Base-by-base conservation (phyloP, 2,797 vertebrate species). In the Choloepus didactylus region DNA sequence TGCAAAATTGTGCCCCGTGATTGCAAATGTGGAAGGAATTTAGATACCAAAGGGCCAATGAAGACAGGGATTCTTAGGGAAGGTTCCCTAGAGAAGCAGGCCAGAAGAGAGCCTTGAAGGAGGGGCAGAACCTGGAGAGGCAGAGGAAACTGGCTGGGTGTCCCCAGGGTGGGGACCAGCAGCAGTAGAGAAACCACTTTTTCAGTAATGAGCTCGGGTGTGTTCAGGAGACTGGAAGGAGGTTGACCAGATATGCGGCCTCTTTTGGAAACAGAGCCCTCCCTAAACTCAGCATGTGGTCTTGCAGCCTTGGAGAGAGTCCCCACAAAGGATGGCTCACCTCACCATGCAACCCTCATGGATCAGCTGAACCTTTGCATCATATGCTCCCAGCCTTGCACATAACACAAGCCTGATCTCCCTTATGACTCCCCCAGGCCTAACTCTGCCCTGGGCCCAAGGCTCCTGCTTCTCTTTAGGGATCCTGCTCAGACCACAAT, bases 161-260 rank as follows among this genome's bases (percentile, higher is more conserved):
- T 91, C 72, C 69, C 41, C 66, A 46, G 76, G 77, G 60, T 80
- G 75, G 80, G 72, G 88, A 75, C 46, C 38, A 60, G n/a, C 62
- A 81, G 54, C 54, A 54, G 54, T 18, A 56, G 62, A 54, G 62
- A 93, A 89, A 81, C 89, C 75, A 3, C 44, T 54, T 44, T 51
- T 92, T 80, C 59, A 80, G 56, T 79, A 92, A 90, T 35, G 85
- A 94, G 69, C 88, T 92, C 56, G 35, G 81, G 83, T 46, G 67
- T 87, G 91, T 90, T 91, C 86, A 86, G 92, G 82, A 87, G 77
- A 56, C 56, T 54, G 73, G 44, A 83, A 92, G 72, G 73, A 90
- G 69, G 88, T 90, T 90, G 80, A 29, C 91, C 95, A 95, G 89
- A 96, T 93, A 75, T 87, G 87, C 60, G 69, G 87, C 91, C 92